These are phyloP conservation scores for Phainopepla nitens DNA, from an alignment of 2,113 vertebrate genomes.

Conservation along the genomic window DNA sequence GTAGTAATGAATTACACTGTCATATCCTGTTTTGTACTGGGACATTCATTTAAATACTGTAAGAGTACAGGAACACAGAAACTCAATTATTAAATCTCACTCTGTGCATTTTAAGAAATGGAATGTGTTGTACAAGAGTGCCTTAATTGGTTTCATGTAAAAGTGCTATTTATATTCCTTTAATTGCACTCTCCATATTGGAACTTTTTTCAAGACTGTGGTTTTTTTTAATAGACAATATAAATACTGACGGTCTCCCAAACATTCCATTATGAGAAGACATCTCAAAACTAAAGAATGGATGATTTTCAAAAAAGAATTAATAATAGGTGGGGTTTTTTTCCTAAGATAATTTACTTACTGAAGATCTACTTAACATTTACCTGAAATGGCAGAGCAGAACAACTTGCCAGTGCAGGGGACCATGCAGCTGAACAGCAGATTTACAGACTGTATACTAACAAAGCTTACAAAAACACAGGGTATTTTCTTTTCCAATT, in stretches of 20 bases:
- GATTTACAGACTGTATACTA: background rate
- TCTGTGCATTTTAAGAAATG: background rate
- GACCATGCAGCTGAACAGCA: background rate
- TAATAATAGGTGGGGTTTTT: accelerated
- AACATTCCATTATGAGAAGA: background rate
- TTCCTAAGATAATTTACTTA: background rate
- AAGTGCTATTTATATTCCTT: background rate
- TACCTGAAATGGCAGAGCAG: background rate
- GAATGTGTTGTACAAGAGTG: background rate
- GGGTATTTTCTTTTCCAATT: background rate
- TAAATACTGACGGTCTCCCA: background rate
- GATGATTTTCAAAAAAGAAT: background rate
- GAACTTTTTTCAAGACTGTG: background rate
- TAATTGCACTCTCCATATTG: background rate
- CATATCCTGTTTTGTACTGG: background rate
- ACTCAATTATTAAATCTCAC: background rate
- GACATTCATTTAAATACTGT: background rate
- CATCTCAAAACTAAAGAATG: background rate
- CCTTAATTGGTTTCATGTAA: background rate
- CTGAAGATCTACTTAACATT: background rate
- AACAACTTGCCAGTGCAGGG: background rate
- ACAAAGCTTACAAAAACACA: background rate
- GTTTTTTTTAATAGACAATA: background rate
- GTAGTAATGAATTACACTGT: background rate
- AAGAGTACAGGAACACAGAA: background rate